Evolutionary conservation across 2,113 vertebrate genomes (phyloP).

Genomic region (Canis aureus): DNA sequence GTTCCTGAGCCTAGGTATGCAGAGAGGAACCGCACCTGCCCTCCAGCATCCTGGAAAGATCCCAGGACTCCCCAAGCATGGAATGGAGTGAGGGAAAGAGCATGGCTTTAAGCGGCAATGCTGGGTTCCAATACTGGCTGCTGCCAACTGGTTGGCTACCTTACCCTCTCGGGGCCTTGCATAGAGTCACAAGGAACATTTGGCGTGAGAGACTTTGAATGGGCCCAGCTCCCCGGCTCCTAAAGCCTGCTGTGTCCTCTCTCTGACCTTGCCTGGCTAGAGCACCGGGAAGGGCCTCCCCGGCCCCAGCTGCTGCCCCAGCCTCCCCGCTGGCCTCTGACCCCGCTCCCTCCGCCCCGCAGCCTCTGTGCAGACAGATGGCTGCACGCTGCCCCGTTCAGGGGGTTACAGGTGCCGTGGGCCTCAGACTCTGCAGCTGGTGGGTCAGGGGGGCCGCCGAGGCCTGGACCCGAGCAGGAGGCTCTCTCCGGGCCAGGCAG

Average conservation of each 20-base stretch:
- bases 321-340: too few species aligned
- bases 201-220: background rate
- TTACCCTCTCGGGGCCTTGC: background rate
- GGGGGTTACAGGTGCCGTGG: background rate
- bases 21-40: background rate
- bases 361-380: background rate
- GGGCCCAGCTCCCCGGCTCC: background rate
- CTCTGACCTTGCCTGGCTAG: background rate
- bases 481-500: background rate
- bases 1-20: background rate
- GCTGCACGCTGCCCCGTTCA: background rate
- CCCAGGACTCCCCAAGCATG: background rate
- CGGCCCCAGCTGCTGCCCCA: background rate
- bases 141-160: slow-evolving; percentile 18
- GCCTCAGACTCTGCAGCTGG: background rate
- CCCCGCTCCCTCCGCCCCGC: too few species aligned
- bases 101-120: background rate
- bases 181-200: background rate
- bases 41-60: background rate
- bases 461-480: background rate
- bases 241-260: background rate
- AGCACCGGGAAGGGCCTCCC: background rate
- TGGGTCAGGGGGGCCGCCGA: background rate
- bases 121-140: background rate
- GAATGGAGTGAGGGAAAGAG: background rate